A percentile compares a stretch with the other conserved stretches of the same genome.
phyloP scores from a whole-genome alignment of 2,797 vertebrate genomes.

The Lacerta bilineata region DNA sequence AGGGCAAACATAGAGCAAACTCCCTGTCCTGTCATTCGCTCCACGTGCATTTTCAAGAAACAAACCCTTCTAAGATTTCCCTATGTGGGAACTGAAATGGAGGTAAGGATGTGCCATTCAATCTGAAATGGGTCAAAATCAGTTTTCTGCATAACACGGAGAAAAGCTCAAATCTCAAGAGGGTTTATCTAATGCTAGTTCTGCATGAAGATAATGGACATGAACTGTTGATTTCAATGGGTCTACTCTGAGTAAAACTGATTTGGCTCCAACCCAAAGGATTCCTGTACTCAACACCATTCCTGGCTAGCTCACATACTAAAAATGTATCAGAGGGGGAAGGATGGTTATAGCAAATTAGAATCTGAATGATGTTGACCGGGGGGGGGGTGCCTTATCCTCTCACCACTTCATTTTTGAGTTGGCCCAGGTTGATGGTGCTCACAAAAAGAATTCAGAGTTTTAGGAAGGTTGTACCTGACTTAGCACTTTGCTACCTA shows the following conservation, averaged over 20 bases:
- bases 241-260: too few relatives aligned
- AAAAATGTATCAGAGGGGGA: background rate
- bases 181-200: too few relatives aligned
- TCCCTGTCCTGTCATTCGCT: background rate
- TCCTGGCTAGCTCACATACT: background rate
- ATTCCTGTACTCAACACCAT: background rate
- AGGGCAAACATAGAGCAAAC: rapidly evolving
- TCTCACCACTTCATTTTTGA: conserved; percentile 3
- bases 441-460: background rate
- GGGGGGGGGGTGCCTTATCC: rapidly evolving
- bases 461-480: background rate
- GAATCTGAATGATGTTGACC: background rate
- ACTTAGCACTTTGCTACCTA: background rate
- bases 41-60: background rate
- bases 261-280: background rate
- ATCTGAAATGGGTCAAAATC: background rate
- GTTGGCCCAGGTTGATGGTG: background rate
- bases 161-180: background rate
- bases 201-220: too few relatives aligned
- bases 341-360: background rate
- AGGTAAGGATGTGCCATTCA: background rate
- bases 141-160: background rate
- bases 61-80: background rate
- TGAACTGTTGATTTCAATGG: too few relatives aligned
- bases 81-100: background rate